phyloP scores from a whole-genome alignment of 2,888 invertebrate species.

The Lathronympha strigana region DNA sequence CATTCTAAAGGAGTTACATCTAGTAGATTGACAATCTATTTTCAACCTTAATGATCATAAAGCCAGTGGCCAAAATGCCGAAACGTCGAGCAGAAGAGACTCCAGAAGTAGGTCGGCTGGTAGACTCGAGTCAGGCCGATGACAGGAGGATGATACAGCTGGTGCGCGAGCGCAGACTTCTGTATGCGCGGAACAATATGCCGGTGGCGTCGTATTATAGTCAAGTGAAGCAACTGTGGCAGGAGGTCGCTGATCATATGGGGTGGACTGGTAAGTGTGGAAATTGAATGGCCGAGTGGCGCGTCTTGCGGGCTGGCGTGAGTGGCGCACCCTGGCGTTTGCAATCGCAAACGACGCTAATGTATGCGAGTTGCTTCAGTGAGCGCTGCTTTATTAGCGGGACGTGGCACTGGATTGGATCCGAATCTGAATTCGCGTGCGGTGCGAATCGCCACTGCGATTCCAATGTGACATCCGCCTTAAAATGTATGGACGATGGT shows the following conservation, averaged over 20 bases:
- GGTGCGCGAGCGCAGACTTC: conserved; percentile 70
- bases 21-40: too few species aligned
- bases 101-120: conserved; percentile 65
- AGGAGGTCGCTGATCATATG: conserved; percentile 72
- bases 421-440: too few species aligned
- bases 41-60: conserved; percentile 2
- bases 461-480: too few species aligned
- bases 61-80: conserved; percentile 25
- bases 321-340: too few species aligned
- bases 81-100: conserved; percentile 30
- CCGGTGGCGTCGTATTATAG: conserved; percentile 77
- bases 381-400: too few species aligned
- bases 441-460: too few species aligned
- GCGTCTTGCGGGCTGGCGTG: too few species aligned
- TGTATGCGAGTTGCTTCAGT: too few species aligned
- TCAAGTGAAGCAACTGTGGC: conserved; percentile 72
- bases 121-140: conserved; percentile 74
- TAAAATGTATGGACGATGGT: too few species aligned
- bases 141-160: conserved; percentile 73
- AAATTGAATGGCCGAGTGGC: neutral
- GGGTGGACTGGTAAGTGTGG: conserved; percentile 67
- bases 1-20: too few species aligned
- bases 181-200: conserved; percentile 77
- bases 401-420: too few species aligned
- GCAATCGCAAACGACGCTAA: too few species aligned